A percentile compares a stretch with the other conserved stretches of the same genome.
These are phyloP conservation scores for Hemibates koningsi DNA, from an alignment of 2,113 vertebrate genomes.

Conservation along the genomic window DNA sequence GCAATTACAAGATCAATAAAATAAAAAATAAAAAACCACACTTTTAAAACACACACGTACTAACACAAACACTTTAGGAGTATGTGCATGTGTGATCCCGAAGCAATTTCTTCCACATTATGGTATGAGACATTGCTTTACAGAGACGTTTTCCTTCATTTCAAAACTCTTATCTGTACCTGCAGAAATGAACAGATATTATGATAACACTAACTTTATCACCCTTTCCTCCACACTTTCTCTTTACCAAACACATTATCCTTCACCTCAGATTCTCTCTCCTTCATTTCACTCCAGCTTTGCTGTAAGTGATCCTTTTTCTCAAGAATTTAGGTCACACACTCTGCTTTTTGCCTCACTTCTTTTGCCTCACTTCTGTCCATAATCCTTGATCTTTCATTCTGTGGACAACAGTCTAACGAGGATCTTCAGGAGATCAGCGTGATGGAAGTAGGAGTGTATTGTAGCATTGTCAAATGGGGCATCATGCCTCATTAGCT, in stretches of 20 bases:
- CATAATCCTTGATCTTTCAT: background rate
- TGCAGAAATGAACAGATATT: background rate
- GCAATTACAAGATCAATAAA: background rate
- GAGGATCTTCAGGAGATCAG: background rate
- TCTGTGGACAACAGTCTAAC: background rate
- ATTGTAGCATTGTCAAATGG: background rate
- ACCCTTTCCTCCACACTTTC: background rate
- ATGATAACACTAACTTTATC: background rate
- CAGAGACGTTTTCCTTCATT: background rate
- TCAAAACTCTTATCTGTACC: background rate
- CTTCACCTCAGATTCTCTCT: background rate
- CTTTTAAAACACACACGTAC: background rate
- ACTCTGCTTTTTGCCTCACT: background rate
- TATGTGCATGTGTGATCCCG: background rate
- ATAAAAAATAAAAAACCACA: background rate
- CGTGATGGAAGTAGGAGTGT: background rate
- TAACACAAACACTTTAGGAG: background rate
- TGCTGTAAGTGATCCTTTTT: background rate
- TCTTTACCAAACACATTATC: background rate
- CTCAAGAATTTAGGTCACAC: background rate
- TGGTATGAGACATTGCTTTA: background rate
- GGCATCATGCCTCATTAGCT: conserved; percentile 14
- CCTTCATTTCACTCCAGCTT: background rate
- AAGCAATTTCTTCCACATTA: background rate
- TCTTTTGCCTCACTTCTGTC: background rate